Base-by-base conservation (phyloP, 1,140 invertebrate genomes). In the Hylyphantes graminicola region DNA sequence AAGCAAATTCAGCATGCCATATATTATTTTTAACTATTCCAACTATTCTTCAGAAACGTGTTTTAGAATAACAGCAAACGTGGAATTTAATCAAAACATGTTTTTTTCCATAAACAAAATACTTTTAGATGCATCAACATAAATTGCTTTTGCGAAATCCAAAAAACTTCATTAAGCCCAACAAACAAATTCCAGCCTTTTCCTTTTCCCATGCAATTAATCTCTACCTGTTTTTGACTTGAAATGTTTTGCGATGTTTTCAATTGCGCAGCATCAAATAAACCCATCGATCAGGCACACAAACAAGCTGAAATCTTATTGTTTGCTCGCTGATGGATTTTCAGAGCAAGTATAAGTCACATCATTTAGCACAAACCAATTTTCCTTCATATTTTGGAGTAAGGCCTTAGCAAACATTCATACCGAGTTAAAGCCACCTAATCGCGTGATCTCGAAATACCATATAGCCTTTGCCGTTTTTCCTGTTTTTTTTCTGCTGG, bases 321-420 rank as follows among this genome's bases (percentile, higher is more conserved):
- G 63, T 78, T 78, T 78, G 76, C 76, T 78, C 55, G 76, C 63
- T 65, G 55, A 78, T 78, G 76, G 76, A 78, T 78, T 70, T 76
- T 70, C 63, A 57, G 53, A 13, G 50, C 76, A 17, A 17, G 50
- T 67, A 35, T 35, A 78, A 51, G 51, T 78, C 63, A 67, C 76
- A 21, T 21, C 51, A 67, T 78, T 78, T 67, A 17, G 50, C 53
- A 13, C 48, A 67, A 55, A 67, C 51, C 51, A 61, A 67, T 78
- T 78, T 67, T 78, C 53, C 55, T 67, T 78, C 48, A 35, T 51
- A 77, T 76, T 63, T 78, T 67, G 12, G 55, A 35, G 53, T 50
- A 19, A 57, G 19, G 48, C 50, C 51, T 51, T 35, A 53, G 59
- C 12, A 53, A 35, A 15, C 51, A 35, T 51, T 67, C 51, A 54